A percentile compares a stretch with the other conserved stretches of the same genome.
Evolutionary conservation across 2,797 vertebrate genomes (phyloP).

Genomic region (Mus caroli): DNA sequence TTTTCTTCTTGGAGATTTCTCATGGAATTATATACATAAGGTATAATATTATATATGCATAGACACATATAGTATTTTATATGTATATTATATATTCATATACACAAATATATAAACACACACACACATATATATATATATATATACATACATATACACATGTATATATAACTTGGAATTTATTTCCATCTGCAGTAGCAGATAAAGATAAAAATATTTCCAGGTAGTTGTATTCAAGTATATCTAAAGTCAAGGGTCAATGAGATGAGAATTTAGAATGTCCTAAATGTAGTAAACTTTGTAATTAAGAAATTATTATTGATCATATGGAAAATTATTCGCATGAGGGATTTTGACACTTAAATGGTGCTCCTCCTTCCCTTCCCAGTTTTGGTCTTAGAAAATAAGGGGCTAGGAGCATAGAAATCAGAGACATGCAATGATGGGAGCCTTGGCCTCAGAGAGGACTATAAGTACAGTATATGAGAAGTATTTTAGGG

Average conservation of each 20-base stretch:
- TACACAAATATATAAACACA: not conserved
- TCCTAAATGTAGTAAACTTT: slow-evolving; percentile 13
- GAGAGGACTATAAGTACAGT: not conserved
- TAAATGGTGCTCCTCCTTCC: not conserved
- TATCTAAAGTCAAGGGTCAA: not conserved
- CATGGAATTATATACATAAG: not conserved
- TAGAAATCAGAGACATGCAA: not conserved
- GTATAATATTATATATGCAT: not conserved
- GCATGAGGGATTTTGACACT: not conserved
- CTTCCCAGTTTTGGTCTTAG: not conserved
- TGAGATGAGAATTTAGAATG: slow-evolving; percentile 18
- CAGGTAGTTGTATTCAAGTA: not conserved
- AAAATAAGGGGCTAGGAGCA: not conserved
- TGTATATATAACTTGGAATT: not conserved
- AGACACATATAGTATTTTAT: not conserved
- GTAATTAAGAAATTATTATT: slow-evolving; percentile 23
- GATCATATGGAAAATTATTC: slow-evolving; percentile 13
- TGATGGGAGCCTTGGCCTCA: not conserved
- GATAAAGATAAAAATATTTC: slow-evolving; percentile 10
- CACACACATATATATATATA: not conserved
- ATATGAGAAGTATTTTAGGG: not conserved
- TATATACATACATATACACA: not conserved
- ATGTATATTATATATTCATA: not conserved
- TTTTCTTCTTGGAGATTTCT: slow-evolving; percentile 36
- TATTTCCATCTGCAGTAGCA: slow-evolving; percentile 33